A percentile compares a stretch with the other conserved stretches of the same genome.
phyloP scores from a whole-genome alignment of 1,140 invertebrate species.

The Agrypnia vestita region DNA sequence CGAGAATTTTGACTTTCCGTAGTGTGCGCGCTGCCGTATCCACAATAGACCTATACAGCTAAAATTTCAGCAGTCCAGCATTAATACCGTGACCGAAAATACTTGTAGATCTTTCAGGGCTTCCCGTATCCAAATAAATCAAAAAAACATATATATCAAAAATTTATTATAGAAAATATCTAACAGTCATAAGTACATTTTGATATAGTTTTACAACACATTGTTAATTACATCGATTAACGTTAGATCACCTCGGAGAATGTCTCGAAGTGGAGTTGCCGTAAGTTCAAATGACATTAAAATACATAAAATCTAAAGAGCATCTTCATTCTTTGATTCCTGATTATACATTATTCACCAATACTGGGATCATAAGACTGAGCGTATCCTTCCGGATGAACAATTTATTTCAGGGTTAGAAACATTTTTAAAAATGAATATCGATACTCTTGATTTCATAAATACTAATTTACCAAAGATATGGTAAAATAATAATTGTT shows the following conservation, averaged over 20 bases:
- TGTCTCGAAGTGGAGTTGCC: conserved; percentile 34
- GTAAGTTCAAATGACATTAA: neutral
- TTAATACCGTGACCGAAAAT: too few relatives aligned
- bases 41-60: neutral
- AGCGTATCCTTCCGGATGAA: too few relatives aligned
- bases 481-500: too few relatives aligned
- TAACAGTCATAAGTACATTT: conserved; percentile 8
- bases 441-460: neutral
- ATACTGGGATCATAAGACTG: too few relatives aligned
- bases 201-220: neutral
- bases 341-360: too few relatives aligned
- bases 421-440: neutral
- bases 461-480: neutral
- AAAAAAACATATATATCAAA: conserved; percentile 28
- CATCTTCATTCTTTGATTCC: neutral
- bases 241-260: conserved; percentile 16
- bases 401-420: neutral
- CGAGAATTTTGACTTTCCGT: neutral
- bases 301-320: neutral
- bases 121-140: neutral
- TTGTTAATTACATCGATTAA: neutral
- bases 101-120: too few relatives aligned
- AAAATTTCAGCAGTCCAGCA: neutral
- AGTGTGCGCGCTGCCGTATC: neutral
- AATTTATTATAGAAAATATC: conserved; percentile 36